Conservation (phyloP, 1,140 invertebrate genomes). For the Drosophila ohnishii region DNA sequence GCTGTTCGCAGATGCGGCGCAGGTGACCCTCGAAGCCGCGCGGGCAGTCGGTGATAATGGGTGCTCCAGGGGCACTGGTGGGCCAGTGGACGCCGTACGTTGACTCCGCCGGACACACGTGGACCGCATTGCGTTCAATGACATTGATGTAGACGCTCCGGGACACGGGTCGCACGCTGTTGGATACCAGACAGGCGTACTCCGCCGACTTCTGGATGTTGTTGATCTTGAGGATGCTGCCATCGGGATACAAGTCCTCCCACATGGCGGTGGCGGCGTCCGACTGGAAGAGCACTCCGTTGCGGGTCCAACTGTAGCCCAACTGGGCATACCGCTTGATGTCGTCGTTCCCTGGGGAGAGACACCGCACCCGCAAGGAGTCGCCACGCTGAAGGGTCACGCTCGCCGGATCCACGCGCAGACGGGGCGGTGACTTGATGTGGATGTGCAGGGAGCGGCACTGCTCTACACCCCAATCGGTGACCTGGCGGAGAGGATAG, state of each 20-base stretch:
- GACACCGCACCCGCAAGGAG: slow-evolving; percentile 87
- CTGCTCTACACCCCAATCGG: slow-evolving; percentile 89
- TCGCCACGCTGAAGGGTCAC: slow-evolving; percentile 86
- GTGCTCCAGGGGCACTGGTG: slow-evolving; percentile 86
- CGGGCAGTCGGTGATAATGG: slow-evolving; percentile 86
- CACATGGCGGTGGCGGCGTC: slow-evolving; percentile 89
- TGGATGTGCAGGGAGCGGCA: slow-evolving; percentile 88
- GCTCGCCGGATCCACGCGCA: slow-evolving; percentile 89
- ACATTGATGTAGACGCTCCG: slow-evolving; percentile 86
- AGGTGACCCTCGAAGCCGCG: slow-evolving; percentile 84
- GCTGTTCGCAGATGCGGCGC: slow-evolving; percentile 85
- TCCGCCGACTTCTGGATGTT: slow-evolving; percentile 88
- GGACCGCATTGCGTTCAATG: slow-evolving; percentile 85
- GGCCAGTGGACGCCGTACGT: slow-evolving; percentile 85
- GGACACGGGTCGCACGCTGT: slow-evolving; percentile 85
- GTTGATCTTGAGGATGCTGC: slow-evolving; percentile 90
- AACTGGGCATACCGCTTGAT: slow-evolving; percentile 85
- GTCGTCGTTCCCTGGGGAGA: slow-evolving; percentile 85
- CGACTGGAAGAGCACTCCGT: slow-evolving; percentile 88
- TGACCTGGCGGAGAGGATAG: slow-evolving; percentile 82
- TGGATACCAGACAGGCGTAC: slow-evolving; percentile 86
- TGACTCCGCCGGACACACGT: slow-evolving; percentile 84
- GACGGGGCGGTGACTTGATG: slow-evolving; percentile 87
- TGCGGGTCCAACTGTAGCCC: slow-evolving; percentile 92
- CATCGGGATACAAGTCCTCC: slow-evolving; percentile 91